These are phyloP conservation scores for Odocoileus virginianus DNA, from an alignment of 2,113 vertebrate genomes.

Conservation along the genomic window DNA sequence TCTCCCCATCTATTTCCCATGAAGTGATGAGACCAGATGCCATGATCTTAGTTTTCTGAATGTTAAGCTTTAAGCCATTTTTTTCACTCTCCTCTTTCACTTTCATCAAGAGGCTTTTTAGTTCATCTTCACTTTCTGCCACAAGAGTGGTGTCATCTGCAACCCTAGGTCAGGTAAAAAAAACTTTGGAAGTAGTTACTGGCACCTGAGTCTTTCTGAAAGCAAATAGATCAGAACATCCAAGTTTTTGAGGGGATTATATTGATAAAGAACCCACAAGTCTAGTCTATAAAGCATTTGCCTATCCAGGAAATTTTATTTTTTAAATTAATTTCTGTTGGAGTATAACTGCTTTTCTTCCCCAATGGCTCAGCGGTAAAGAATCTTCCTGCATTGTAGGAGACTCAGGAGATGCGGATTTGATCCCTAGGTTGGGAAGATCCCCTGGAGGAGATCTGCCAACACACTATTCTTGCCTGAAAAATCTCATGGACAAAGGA, in stretches of 20 bases:
- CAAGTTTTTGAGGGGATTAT: neutral
- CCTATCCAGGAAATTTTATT: neutral
- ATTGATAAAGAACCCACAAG: neutral
- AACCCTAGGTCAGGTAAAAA: neutral
- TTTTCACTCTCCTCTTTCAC: no score
- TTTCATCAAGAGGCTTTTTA: no score
- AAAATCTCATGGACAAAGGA: neutral
- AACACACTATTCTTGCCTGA: neutral
- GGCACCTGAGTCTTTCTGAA: neutral
- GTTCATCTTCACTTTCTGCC: no score
- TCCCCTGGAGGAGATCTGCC: neutral
- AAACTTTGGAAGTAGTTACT: neutral
- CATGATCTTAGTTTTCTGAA: no score
- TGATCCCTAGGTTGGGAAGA: neutral
- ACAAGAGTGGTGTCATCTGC: no score
- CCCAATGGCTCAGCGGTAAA: neutral
- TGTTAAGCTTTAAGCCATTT: no score
- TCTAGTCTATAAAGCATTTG: neutral
- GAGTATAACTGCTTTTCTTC: neutral
- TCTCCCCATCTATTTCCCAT: no score
- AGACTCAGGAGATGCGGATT: neutral
- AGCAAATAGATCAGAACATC: neutral
- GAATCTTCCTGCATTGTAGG: neutral
- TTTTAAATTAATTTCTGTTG: neutral
- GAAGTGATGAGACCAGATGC: no score